A percentile compares a stretch with the other conserved stretches of the same genome.
Evolutionary conservation across 2,113 vertebrate species (phyloP).

Genomic region (Cyrtonyx montezumae): DNA sequence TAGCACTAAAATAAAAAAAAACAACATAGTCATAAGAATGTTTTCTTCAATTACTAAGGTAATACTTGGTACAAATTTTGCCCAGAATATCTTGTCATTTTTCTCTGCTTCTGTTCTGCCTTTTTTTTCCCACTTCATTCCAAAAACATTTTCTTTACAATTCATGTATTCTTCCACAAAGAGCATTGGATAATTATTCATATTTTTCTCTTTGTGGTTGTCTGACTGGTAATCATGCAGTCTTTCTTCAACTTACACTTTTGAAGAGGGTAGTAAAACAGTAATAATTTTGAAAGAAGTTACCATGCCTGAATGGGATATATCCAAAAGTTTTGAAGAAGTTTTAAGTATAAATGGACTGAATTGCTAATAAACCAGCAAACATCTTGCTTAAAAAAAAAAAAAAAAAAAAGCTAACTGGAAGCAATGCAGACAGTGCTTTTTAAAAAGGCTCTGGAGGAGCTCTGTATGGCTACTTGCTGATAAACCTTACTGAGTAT

Average conservation of each 20-base stretch:
- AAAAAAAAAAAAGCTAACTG: neutral
- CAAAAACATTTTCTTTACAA: neutral
- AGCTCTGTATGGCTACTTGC: neutral
- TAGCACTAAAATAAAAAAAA: neutral
- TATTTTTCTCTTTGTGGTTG: neutral
- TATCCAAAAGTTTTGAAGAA: neutral
- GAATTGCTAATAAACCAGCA: neutral
- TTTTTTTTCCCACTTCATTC: neutral
- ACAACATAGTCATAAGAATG: neutral
- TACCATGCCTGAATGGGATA: neutral
- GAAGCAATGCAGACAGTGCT: neutral
- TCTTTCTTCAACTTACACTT: neutral
- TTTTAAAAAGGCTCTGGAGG: neutral
- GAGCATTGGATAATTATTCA: neutral
- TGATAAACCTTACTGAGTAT: neutral
- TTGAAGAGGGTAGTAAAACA: neutral
- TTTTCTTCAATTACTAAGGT: neutral
- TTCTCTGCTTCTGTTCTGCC: neutral
- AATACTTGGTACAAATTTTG: neutral
- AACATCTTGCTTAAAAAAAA: neutral
- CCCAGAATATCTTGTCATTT: neutral
- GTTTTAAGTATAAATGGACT: neutral
- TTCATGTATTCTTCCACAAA: neutral
- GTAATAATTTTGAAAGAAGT: neutral
- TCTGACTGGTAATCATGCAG: neutral